Evolutionary conservation across 2,888 invertebrate genomes (phyloP).

Genomic region (Malthinus flaveolus): DNA sequence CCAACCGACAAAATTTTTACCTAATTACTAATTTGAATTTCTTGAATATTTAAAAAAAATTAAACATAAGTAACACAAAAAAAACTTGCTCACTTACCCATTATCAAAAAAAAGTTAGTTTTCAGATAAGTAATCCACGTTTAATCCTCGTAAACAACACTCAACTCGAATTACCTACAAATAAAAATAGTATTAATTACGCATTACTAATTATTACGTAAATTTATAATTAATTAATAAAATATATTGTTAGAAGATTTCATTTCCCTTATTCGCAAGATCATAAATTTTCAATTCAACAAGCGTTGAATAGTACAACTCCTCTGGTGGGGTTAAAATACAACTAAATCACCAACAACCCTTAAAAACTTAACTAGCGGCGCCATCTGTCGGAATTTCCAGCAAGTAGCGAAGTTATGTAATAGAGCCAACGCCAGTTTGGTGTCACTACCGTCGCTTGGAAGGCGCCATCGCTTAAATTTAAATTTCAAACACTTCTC

Average conservation of each 20-base stretch:
- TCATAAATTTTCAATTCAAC: constrained; percentile 21
- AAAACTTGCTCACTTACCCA: background rate
- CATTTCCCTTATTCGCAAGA: background rate
- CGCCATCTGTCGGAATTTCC: constrained; percentile 26
- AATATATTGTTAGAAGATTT: background rate
- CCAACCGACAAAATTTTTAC: no score
- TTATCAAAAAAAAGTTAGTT: background rate
- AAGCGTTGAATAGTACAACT: constrained; percentile 9
- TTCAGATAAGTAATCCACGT: background rate
- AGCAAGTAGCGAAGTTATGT: constrained; percentile 5
- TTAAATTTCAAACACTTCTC: constrained; percentile 1
- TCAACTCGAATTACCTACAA: constrained; percentile 1
- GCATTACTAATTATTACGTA: no score
- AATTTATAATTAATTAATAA: background rate
- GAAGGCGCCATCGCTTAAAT: constrained; percentile 3
- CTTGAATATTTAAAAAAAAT: background rate
- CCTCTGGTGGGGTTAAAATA: constrained; percentile 22
- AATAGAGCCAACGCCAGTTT: constrained; percentile 32
- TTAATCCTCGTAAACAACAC: constrained; percentile 3
- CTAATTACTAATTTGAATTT: background rate
- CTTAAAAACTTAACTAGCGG: constrained; percentile 32
- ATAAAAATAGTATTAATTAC: background rate
- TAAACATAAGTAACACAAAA: no score
- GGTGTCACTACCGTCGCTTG: constrained; percentile 25
- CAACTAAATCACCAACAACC: constrained; percentile 23